phyloP scores from a whole-genome alignment of 2,888 invertebrate genomes.

The Sympetrum striolatum region DNA sequence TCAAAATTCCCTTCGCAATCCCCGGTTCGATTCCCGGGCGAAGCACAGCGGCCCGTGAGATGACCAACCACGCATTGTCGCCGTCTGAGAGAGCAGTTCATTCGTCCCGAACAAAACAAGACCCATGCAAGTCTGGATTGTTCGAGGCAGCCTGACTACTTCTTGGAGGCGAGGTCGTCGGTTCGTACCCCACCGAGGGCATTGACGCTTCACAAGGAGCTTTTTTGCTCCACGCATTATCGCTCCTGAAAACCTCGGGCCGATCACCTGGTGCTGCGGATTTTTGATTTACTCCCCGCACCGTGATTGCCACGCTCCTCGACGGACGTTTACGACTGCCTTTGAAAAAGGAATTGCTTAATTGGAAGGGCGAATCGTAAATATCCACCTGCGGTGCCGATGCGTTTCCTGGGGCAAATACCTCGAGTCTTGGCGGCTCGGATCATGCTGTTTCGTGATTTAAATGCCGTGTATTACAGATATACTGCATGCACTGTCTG shows the following conservation, averaged over 20 bases:
- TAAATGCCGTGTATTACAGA: no score
- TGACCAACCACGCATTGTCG: background rate
- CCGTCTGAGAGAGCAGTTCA: background rate
- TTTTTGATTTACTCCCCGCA: background rate
- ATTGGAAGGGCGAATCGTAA: no score
- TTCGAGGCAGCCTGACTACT: conserved; percentile 2
- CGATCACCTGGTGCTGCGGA: background rate
- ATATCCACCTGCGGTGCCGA: no score
- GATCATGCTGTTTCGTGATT: no score
- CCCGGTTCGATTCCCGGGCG: background rate
- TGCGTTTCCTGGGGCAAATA: no score
- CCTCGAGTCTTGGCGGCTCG: no score
- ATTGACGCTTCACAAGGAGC: conserved; percentile 2
- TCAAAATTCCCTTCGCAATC: no score
- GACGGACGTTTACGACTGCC: background rate
- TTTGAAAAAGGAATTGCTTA: background rate
- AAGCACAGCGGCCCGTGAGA: background rate
- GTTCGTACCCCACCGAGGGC: conserved; percentile 36
- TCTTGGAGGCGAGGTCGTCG: conserved; percentile 24
- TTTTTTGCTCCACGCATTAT: conserved; percentile 4
- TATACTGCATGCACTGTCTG: no score
- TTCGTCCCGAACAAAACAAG: background rate
- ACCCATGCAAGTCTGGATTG: background rate
- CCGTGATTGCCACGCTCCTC: background rate
- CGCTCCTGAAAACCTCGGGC: background rate